These are phyloP conservation scores for Oceanites oceanicus DNA, from an alignment of 2,113 vertebrate species.

Conservation along the genomic window DNA sequence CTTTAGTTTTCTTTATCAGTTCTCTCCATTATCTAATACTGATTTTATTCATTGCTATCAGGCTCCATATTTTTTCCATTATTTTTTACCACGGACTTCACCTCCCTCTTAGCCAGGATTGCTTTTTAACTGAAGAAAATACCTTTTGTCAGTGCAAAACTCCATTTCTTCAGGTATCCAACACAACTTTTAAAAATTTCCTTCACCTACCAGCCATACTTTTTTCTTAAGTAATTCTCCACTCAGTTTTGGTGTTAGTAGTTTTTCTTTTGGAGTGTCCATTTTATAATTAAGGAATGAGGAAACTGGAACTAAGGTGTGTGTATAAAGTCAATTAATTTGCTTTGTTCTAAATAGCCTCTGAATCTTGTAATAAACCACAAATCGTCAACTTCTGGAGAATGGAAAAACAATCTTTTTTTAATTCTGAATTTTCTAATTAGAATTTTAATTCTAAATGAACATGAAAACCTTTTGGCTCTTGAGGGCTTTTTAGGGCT, in stretches of 20 bases:
- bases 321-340: not conserved
- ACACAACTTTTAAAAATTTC: not conserved
- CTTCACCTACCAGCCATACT: not conserved
- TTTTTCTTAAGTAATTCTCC: not conserved
- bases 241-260: not conserved
- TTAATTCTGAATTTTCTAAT: not conserved
- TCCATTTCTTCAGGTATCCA: not conserved
- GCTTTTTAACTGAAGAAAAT: conserved; percentile 31
- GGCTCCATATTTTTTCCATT: conserved; percentile 44
- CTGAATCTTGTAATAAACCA: not conserved
- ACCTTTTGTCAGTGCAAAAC: not conserved
- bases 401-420: not conserved
- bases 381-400: not conserved
- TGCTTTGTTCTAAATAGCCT: not conserved
- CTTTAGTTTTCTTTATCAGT: conserved; percentile 55
- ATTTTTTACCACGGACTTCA: conserved; percentile 47
- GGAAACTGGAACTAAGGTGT: not conserved
- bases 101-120: conserved; percentile 1
- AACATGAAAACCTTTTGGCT: not conserved
- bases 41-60: conserved; percentile 56
- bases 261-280: not conserved
- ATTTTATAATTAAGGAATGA: not conserved
- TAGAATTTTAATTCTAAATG: not conserved
- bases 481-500: not conserved
- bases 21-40: conserved; percentile 52